Evolutionary conservation across 2,888 invertebrate species (phyloP).

Genomic region (Acleris emargana): DNA sequence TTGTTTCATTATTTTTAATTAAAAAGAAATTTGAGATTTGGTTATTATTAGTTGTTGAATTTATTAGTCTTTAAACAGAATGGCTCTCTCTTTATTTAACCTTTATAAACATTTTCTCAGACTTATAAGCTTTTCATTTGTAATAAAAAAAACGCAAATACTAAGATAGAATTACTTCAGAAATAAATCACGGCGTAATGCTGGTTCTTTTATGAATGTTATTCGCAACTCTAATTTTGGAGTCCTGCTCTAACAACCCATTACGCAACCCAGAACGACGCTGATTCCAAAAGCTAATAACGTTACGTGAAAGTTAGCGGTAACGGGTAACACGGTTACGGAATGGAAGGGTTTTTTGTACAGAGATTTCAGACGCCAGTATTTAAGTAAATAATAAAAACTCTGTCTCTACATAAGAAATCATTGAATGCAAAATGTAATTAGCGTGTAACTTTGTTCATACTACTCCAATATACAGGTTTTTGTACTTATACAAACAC

Average conservation of each 20-base stretch:
- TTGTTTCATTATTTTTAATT: conserved; percentile 14
- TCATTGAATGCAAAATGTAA: too few species aligned
- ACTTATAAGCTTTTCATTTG: too few species aligned
- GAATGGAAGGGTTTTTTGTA: conserved; percentile 3
- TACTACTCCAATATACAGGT: too few species aligned
- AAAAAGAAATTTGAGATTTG: neutral
- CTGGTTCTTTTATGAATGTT: conserved; percentile 34
- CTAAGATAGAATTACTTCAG: neutral
- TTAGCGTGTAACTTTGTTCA: too few species aligned
- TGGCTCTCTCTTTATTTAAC: too few species aligned
- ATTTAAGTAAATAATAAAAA: neutral
- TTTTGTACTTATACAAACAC: too few species aligned
- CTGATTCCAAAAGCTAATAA: conserved; percentile 34
- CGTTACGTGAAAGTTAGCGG: conserved; percentile 33
- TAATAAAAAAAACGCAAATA: neutral
- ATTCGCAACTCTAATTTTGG: conserved; percentile 35
- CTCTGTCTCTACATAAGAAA: too few species aligned
- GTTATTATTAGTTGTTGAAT: too few species aligned
- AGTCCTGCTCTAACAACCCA: conserved; percentile 27
- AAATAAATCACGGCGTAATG: conserved; percentile 29
- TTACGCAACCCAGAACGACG: conserved; percentile 30
- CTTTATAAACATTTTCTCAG: too few species aligned
- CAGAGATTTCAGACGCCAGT: neutral
- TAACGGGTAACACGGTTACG: conserved; percentile 17
- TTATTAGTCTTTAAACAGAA: too few species aligned